phyloP scores from a whole-genome alignment of 2,888 invertebrate genomes.

The Arrhopalites spinosus region DNA sequence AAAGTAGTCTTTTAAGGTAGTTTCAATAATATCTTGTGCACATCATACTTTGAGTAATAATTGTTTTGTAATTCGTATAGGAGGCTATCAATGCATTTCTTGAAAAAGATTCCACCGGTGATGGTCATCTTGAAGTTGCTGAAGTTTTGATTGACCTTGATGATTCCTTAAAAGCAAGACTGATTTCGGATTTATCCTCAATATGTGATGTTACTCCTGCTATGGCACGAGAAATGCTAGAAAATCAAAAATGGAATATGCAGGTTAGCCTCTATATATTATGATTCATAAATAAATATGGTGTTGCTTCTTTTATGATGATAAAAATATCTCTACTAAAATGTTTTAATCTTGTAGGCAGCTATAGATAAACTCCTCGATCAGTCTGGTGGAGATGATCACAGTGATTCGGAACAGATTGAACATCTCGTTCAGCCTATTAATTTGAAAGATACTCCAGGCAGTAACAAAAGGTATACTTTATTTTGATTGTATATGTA shows the following conservation, averaged over 20 bases:
- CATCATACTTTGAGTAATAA: not conserved
- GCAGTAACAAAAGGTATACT: no score
- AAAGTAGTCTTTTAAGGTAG: no score
- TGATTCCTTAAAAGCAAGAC: constrained; percentile 44
- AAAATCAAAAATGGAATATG: constrained; percentile 52
- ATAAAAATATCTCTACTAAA: no score
- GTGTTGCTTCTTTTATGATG: no score
- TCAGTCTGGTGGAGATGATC: constrained; percentile 22
- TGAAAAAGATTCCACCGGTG: constrained; percentile 1
- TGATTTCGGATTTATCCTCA: constrained; percentile 43
- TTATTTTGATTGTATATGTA: no score
- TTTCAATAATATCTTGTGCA: no score
- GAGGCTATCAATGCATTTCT: not conserved
- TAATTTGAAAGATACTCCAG: no score
- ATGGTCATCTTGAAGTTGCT: constrained; percentile 16
- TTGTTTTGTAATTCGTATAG: no score
- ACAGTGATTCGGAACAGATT: constrained; percentile 7
- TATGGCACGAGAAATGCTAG: constrained; percentile 43
- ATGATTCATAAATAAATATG: no score
- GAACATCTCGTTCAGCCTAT: no score
- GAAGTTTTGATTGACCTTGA: constrained; percentile 48
- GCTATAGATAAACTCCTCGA: constrained; percentile 49
- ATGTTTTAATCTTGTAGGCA: no score
- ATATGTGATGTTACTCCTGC: constrained; percentile 48
- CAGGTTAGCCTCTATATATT: constrained; percentile 41